Percentiles rank a stretch among this genome's conserved stretches.
These are phyloP conservation scores for Camelus dromedarius DNA, from an alignment of 2,113 vertebrate species.

Conservation along the genomic window DNA sequence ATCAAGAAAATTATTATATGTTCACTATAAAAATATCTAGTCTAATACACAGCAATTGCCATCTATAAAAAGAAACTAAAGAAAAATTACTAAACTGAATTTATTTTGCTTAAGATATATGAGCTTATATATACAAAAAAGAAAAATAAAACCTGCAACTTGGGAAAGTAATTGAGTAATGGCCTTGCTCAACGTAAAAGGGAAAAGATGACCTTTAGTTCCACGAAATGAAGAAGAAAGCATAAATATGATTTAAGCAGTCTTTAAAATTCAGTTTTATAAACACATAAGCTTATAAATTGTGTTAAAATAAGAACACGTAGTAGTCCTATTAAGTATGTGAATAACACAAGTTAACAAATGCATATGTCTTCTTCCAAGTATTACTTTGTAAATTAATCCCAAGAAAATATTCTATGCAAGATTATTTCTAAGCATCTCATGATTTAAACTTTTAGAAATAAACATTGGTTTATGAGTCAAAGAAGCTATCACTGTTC, in stretches of 20 bases:
- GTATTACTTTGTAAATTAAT: background rate
- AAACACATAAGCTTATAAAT: background rate
- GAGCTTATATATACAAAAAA: background rate
- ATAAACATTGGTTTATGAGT: background rate
- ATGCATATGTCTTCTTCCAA: background rate
- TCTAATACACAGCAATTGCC: background rate
- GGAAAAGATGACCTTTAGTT: background rate
- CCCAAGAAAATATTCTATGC: background rate
- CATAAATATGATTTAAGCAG: background rate
- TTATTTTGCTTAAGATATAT: background rate
- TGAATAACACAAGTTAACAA: background rate
- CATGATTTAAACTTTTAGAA: background rate
- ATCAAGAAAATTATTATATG: background rate
- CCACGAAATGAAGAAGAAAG: background rate
- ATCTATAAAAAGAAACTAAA: background rate
- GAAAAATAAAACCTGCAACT: background rate
- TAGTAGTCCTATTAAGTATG: background rate
- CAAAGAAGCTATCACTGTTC: background rate
- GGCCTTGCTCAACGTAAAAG: background rate
- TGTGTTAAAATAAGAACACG: background rate
- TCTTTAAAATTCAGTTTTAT: slow-evolving; percentile 23
- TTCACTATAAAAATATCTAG: slow-evolving; percentile 9
- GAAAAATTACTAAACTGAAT: background rate
- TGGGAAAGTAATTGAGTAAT: background rate
- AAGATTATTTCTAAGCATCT: background rate